Evolutionary conservation across 1,140 invertebrate species (phyloP).

Genomic region (Polyergus mexicanus): DNA sequence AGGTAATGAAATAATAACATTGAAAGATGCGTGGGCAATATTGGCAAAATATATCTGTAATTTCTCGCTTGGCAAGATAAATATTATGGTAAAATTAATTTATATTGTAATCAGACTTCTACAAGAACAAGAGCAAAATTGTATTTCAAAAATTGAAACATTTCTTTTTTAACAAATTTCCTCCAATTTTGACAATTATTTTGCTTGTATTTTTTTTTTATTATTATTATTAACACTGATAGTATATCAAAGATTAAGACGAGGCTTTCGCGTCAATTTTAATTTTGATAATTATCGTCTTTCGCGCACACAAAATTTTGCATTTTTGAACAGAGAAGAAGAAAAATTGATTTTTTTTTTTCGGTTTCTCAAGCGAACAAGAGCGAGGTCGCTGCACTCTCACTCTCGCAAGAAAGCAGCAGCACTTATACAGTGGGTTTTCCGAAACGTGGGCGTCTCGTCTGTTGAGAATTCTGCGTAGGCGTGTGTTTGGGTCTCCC

Average conservation of each 20-base stretch:
- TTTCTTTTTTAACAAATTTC: not conserved
- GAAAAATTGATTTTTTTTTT: slow-evolving; percentile 7
- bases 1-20: not conserved
- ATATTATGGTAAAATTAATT: not conserved
- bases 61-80: not conserved
- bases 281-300: not conserved
- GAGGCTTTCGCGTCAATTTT: not conserved
- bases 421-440: slow-evolving; percentile 58
- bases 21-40: not conserved
- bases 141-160: not conserved
- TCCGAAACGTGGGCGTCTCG: slow-evolving; percentile 70
- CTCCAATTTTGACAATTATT: not conserved
- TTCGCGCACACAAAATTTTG: not conserved
- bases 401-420: slow-evolving; percentile 58
- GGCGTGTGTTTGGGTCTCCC: slow-evolving; percentile 77
- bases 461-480: slow-evolving; percentile 76
- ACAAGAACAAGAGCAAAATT: not conserved
- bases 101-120: not conserved
- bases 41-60: not conserved
- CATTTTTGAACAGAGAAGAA: not conserved
- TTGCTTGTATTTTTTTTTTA: not conserved
- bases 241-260: not conserved
- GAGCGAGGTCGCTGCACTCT: slow-evolving; percentile 26
- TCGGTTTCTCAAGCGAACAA: not conserved
- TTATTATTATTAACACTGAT: not conserved